phyloP scores from a whole-genome alignment of 2,797 vertebrate genomes.

The Sorex maritimensis region DNA sequence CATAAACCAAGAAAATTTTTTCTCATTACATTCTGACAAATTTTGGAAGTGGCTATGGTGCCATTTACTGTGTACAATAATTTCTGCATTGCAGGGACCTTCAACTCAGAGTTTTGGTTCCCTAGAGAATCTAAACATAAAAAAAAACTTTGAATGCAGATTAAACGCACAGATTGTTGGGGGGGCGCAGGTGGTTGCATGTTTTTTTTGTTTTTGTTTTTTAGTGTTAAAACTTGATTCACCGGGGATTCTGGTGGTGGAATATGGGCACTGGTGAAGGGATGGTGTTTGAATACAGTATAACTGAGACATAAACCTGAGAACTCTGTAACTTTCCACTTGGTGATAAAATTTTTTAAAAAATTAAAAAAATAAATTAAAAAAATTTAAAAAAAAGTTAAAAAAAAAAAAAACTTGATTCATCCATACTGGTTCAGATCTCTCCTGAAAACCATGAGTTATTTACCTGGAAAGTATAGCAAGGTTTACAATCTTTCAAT shows the following conservation, averaged over 20 bases:
- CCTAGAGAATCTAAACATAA: slow-evolving; percentile 60
- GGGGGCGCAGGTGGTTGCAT: too few species aligned
- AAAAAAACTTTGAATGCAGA: slow-evolving; percentile 22
- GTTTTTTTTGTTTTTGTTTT: neutral
- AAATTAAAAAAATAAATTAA: too few species aligned
- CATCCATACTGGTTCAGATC: slow-evolving; percentile 8
- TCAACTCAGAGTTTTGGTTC: slow-evolving; percentile 68
- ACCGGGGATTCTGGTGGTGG: too few species aligned
- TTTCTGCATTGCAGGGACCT: slow-evolving; percentile 21
- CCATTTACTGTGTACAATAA: slow-evolving; percentile 48
- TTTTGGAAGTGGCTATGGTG: neutral
- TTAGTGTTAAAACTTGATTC: slow-evolving; percentile 29
- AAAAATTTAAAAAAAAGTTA: too few species aligned
- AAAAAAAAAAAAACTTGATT: slow-evolving; percentile 55
- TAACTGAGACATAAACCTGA: too few species aligned
- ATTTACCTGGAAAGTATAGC: slow-evolving; percentile 18
- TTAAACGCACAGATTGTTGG: neutral
- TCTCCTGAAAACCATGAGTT: slow-evolving; percentile 34
- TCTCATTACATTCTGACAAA: slow-evolving; percentile 55
- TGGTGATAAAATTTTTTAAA: too few species aligned
- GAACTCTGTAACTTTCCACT: too few species aligned
- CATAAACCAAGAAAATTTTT: neutral
- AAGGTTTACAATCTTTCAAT: slow-evolving; percentile 49
- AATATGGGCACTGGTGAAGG: too few species aligned
- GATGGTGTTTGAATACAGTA: too few species aligned